Evolutionary conservation across 2,113 vertebrate species (phyloP).

Genomic region (Lipophrys pholis): DNA sequence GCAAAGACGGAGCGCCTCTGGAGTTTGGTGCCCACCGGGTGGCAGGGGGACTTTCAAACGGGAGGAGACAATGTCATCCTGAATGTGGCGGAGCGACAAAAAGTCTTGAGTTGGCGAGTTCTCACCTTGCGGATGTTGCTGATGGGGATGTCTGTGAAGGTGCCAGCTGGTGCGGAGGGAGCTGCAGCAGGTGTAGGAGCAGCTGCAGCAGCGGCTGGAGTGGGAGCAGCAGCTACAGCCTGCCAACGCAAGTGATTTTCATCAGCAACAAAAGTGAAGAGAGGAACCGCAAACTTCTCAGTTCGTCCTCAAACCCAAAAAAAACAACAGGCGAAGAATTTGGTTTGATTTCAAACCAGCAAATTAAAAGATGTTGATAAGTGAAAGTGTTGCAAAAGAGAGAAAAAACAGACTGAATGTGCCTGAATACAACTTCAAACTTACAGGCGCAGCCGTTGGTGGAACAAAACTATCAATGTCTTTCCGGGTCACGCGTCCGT

Average conservation of each 20-base stretch:
- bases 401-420: neutral
- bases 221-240: constrained; percentile 48
- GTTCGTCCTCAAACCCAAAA: no score
- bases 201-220: constrained; percentile 66
- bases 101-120: constrained; percentile 4
- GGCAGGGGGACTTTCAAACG: neutral
- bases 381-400: no score
- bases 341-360: neutral
- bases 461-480: constrained; percentile 95
- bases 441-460: constrained; percentile 88
- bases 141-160: constrained; percentile 95
- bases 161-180: constrained; percentile 83
- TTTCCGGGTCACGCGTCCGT: constrained; percentile 94
- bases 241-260: constrained; percentile 11
- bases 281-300: neutral
- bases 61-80: neutral
- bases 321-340: no score
- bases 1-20: neutral
- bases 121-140: constrained; percentile 95
- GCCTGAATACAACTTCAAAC: constrained; percentile 45
- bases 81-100: neutral
- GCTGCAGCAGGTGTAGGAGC: constrained; percentile 58
- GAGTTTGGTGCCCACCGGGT: neutral
- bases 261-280: neutral
- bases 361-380: neutral